Conservation (phyloP, 1,140 invertebrate genomes). For the Rhyzopertha dominica region DNA sequence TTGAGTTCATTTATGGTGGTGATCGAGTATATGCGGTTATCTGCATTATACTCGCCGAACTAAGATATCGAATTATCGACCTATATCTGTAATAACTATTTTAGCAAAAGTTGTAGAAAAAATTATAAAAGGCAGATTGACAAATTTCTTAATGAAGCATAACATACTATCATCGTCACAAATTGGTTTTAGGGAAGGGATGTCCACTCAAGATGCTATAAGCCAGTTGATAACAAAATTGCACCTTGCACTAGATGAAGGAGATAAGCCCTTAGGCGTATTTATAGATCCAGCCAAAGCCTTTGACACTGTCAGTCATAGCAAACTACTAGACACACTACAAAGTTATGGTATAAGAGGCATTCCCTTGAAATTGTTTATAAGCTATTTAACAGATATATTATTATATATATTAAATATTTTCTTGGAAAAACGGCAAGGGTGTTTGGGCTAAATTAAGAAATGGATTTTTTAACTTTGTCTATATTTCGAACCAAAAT, state of each 20-base stretch:
- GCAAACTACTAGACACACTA: conserved; percentile 5
- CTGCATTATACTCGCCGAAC: too few relatives aligned
- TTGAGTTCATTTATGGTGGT: too few relatives aligned
- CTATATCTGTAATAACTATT: conserved; percentile 22
- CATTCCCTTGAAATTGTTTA: conserved; percentile 7
- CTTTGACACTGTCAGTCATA: conserved; percentile 18
- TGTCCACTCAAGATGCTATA: conserved; percentile 22
- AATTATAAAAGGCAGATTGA: conserved; percentile 19
- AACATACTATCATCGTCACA: conserved; percentile 22
- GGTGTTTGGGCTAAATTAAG: too few relatives aligned
- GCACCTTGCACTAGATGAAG: conserved; percentile 6
- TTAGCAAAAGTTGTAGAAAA: conserved; percentile 30
- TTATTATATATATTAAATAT: too few relatives aligned
- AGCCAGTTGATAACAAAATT: conserved; percentile 9
- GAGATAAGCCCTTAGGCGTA: conserved; percentile 1
- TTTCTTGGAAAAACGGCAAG: too few relatives aligned
- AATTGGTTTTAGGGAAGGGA: conserved; percentile 23
- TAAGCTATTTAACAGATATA: too few relatives aligned
- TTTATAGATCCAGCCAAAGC: conserved; percentile 14
- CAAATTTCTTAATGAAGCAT: conserved; percentile 17
- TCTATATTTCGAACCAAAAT: too few relatives aligned
- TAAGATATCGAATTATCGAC: conserved; percentile 29
- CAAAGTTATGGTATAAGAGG: conserved; percentile 6
- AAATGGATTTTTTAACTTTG: too few relatives aligned
- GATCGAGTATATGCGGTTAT: too few relatives aligned